These are phyloP conservation scores for Semnopithecus entellus DNA, from an alignment of 2,113 vertebrate genomes.

Conservation along the genomic window DNA sequence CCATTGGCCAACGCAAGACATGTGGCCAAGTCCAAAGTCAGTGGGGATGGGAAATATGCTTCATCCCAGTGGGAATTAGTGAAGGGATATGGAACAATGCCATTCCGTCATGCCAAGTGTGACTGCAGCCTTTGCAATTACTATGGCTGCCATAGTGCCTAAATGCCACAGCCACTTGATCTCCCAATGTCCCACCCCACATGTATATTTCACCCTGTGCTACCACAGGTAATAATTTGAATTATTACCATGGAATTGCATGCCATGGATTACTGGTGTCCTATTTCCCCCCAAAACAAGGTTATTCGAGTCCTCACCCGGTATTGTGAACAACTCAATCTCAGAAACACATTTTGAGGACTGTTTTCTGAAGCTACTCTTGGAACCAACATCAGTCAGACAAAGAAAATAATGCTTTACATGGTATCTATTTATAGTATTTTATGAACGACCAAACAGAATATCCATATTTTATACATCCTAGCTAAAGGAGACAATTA, in stretches of 20 bases:
- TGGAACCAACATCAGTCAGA: constrained; percentile 49
- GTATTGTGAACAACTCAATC: background rate
- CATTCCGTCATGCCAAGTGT: background rate
- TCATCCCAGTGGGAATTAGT: no score
- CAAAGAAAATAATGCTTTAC: background rate
- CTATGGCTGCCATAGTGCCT: background rate
- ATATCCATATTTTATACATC: constrained; percentile 5
- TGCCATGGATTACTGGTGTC: background rate
- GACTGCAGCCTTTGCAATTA: background rate
- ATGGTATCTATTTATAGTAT: background rate
- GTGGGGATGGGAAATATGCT: background rate
- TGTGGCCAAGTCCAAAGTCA: background rate
- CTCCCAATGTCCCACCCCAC: background rate
- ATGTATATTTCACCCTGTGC: background rate
- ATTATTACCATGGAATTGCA: background rate
- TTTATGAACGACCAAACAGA: background rate
- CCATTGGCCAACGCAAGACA: background rate
- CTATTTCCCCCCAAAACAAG: background rate
- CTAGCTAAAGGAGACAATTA: background rate
- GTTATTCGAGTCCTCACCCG: background rate
- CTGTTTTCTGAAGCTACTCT: constrained; percentile 46
- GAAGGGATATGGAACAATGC: background rate
- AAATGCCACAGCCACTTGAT: background rate
- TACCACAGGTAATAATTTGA: background rate
- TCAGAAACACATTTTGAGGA: constrained; percentile 35